Percentiles rank a stretch among this genome's conserved stretches.
phyloP scores from a whole-genome alignment of 2,888 invertebrate species.

The Chaetoderma sp. region DNA sequence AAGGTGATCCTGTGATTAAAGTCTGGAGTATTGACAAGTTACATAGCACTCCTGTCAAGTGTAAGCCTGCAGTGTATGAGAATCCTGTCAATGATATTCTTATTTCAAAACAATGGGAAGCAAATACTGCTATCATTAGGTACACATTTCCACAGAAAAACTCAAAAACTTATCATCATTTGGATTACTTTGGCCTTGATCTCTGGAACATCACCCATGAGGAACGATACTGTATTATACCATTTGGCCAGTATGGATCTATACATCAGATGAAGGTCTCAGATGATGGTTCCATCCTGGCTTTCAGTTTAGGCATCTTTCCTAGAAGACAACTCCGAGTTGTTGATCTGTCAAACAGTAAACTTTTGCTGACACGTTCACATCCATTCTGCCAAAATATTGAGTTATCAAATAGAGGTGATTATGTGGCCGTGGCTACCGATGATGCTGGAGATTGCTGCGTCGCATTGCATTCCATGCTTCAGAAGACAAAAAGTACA shows the following conservation, averaged over 20 bases:
- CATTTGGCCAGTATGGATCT: conserved; percentile 39
- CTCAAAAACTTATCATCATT: conserved; percentile 44
- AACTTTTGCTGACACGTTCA: background rate
- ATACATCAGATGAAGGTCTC: conserved; percentile 33
- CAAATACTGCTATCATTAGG: background rate
- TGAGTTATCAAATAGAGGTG: background rate
- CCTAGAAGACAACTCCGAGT: background rate
- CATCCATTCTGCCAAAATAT: background rate
- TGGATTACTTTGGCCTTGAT: conserved; percentile 52
- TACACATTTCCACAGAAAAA: conserved; percentile 31
- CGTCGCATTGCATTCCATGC: background rate
- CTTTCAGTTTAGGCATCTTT: background rate
- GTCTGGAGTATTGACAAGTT: conserved; percentile 37
- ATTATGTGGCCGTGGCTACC: background rate
- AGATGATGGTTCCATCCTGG: background rate
- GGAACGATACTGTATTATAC: conserved; percentile 25
- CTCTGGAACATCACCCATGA: conserved; percentile 43
- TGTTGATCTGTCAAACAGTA: background rate
- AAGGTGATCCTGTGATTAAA: conserved; percentile 33
- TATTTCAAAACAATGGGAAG: background rate
- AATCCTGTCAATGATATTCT: background rate
- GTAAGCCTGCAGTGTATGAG: background rate
- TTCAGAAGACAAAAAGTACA: background rate
- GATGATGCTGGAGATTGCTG: background rate
- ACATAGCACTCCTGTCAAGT: conserved; percentile 27